Base-by-base conservation (phyloP, 2,888 invertebrate genomes). In the Drosophila engyochracea region DNA sequence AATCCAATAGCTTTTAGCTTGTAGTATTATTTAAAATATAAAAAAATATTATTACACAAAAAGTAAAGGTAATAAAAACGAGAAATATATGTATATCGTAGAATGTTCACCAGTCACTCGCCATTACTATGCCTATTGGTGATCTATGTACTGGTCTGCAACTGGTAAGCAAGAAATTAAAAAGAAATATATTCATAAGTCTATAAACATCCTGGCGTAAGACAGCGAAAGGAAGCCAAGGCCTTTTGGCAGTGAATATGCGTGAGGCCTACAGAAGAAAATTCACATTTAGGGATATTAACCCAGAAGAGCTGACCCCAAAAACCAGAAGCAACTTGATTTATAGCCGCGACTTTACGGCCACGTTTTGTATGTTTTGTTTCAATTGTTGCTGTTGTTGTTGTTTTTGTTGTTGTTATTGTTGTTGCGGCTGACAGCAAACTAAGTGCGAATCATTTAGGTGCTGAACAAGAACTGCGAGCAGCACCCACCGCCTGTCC, bases 371-470 rank as follows among this genome's bases (percentile, higher is more conserved):
- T 77, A 67, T 80, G 76, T 77, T 81, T 70, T 64, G 65, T 77
- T 55, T 57, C 44, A 49, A 51, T 57, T 70, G 35, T 55, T 52
- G 39, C 31, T 41, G 28, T 44, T 62, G 22, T 70, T 54, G 9
- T 52, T 31, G 31, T 35, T 35, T 31, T 41, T 51, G 47, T 30
- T 68, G 41, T 25, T 52, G 37, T 47, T 70, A 35, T 66, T 66
- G 66, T 68, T 79, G 70, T 85, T 88, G 77, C 59, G 85, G 82
- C 88, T 85, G 85, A 85, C 85, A 85, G 88, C 85, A 83, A 87
- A 85, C 85, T 85, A 85, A 85, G 85, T 85, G 85, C 85, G 85
- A 83, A 82, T 83, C 84, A 86, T 82, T 82, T 78, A 82, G 86
- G 84, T 63, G 74, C 74, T 74, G 49, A 35, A 61, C 41, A 57